Evolutionary conservation across 2,797 vertebrate species (phyloP), one percentile per base, ranked within the genome.

Genomic region (Astyanax mexicanus): DNA sequence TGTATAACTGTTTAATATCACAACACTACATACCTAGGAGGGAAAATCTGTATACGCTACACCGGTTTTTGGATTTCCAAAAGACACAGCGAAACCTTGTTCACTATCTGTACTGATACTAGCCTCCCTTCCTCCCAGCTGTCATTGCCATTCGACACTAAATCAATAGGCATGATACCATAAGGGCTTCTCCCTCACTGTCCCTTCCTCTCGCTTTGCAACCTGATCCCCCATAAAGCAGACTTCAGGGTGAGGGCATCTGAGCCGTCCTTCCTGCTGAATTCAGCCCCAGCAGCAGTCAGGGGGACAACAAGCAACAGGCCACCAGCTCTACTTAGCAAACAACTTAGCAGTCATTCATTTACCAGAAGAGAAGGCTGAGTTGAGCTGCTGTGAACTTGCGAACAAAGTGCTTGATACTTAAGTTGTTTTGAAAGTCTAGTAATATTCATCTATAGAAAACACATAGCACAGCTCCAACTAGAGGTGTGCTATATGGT

Each of bases 211-310:
- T 66, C 72, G 44, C 52, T 79, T 66, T 27, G 86, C 85, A 84
- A 88, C 83, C 68, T 58, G 83, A 90, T 78, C 73, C 86, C 69
- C 47, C 64, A 37, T 74, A 78, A 86, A 81, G 54, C 21, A 67
- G 49, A 47, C 75, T 74, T 74, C 21, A 52, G 64, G 82, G 85
- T 62, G 72, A 32, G 35, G 60, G 78, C 68, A 70, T 85, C 81
- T 86, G 80, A 40, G 66, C 52, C 76, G 68, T 81, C 83, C 84
- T 84, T 86, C 83, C 81, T 84, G 79, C 87, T 79, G 78, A 65
- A 70, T 81, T 82, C 83, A 85, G 51, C 15, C 40, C 79, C 81
- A 80, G 81, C 19, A 37, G 72, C 75, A 82, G 69, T 75, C 78
- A 80, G 85, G 25, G 23, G 62, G 62, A 76, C 66, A 0, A 17